Percentiles rank a stretch among this genome's conserved stretches.
Conservation (phyloP, 2,113 vertebrate genomes). For the Aviceda subcristata region DNA sequence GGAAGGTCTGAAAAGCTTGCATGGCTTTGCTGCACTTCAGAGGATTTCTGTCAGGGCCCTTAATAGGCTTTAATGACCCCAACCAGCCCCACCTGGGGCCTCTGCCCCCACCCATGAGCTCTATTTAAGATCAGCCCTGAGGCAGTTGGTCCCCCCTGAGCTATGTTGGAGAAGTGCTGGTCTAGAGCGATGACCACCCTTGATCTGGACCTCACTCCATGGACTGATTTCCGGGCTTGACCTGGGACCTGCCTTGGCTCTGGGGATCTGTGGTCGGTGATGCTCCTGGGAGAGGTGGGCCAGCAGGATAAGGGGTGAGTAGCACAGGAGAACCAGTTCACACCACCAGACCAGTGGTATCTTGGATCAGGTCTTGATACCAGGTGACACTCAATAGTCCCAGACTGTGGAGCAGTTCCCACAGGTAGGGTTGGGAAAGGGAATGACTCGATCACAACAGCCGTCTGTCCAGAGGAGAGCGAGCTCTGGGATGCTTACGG, state of each 20-base stretch:
- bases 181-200: accelerated
- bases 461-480: background rate
- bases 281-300: background rate
- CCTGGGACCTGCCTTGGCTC: background rate
- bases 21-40: background rate
- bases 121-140: background rate
- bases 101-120: background rate
- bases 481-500: background rate
- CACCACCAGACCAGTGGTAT: accelerated
- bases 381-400: background rate
- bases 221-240: background rate
- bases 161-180: background rate
- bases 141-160: accelerated
- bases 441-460: background rate
- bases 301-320: background rate
- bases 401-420: background rate
- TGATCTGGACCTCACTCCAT: background rate
- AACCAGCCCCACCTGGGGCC: background rate
- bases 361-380: background rate
- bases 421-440: background rate
- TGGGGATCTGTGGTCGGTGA: background rate
- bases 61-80: background rate
- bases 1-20: background rate
- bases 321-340: background rate
- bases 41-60: background rate